Evolutionary conservation across 2,113 vertebrate genomes (phyloP), one percentile per base, ranked within the genome.

Genomic region (Varanus komodoensis): DNA sequence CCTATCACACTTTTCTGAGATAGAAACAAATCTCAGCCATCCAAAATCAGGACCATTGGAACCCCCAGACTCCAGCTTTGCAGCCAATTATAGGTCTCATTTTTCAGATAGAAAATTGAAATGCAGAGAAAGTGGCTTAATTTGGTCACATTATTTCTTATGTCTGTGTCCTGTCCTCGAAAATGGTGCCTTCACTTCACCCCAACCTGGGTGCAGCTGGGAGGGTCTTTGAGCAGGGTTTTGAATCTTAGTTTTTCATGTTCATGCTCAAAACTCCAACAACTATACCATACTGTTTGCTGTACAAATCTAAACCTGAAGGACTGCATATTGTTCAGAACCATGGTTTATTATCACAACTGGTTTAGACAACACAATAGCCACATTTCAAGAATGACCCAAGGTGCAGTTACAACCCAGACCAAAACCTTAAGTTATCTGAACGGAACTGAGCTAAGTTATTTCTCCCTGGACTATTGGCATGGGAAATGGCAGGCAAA

Each of bases 171-270:
- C 9, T 71, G n/a, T 9, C 34, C 90, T 94, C 23, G 54, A 57
- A 71, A 92, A 88, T 90, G 92, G 90, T 84, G 32, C 73, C 57
- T 84, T 87, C 93, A 82, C 34, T 8, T 61, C 44, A 82, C 23
- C 25, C 4, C 57, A 38, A 38, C 61, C 15, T 57, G n/a, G 25
- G n/a, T 38, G 34, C 23, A 82, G n/a, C 21, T n/a, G n/a, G 8
- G 32, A 34, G 12, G 12, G 15, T 74, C 52, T 44, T 77, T 52
- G 27, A 85, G 17, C 27, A 73, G 44, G 64, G 34, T 17, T 38
- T 74, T 34, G 23, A 86, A 86, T 34, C 34, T 74, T 75, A 52
- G 48, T 67, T 67, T 25, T 52, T 34, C 15, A 75, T 7, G 23
- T 79, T 25, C 44, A 64, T 67, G 48, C 57, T 32, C 74, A 78